Evolutionary conservation across 2,113 vertebrate species (phyloP).

Genomic region (Thalassarche chlororhynchos): DNA sequence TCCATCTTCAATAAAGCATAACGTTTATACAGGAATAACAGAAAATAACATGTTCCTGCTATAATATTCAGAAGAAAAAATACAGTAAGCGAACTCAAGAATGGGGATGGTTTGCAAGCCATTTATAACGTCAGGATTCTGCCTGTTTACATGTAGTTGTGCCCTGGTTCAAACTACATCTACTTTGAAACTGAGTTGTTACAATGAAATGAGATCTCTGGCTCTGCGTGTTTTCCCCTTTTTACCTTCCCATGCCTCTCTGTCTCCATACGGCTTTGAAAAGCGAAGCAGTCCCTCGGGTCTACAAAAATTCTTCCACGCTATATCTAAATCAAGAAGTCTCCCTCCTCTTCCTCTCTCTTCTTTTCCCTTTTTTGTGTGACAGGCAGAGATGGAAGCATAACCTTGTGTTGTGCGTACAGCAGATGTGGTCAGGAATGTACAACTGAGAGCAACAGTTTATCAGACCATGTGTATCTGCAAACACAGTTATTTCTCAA

Average conservation of each 20-base stretch:
- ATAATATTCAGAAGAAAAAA: background rate
- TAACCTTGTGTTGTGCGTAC: fast-evolving
- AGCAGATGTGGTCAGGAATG: background rate
- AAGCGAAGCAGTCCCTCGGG: background rate
- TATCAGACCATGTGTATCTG: background rate
- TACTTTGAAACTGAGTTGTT: background rate
- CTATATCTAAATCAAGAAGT: background rate
- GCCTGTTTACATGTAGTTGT: background rate
- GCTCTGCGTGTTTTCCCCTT: background rate
- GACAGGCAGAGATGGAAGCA: background rate
- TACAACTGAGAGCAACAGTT: background rate
- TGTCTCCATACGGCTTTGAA: background rate
- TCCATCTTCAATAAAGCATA: background rate
- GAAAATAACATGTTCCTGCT: background rate
- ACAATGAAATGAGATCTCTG: background rate
- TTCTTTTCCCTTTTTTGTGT: background rate
- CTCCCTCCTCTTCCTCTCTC: background rate
- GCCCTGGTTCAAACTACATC: background rate
- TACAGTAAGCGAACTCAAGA: background rate
- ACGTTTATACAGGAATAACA: background rate
- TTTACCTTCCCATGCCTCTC: background rate
- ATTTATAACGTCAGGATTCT: background rate
- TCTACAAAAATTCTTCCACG: background rate
- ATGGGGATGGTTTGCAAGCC: background rate
- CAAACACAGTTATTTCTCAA: background rate